Conservation (phyloP, 2,113 vertebrate species). For the Drymodes brunneopygia region DNA sequence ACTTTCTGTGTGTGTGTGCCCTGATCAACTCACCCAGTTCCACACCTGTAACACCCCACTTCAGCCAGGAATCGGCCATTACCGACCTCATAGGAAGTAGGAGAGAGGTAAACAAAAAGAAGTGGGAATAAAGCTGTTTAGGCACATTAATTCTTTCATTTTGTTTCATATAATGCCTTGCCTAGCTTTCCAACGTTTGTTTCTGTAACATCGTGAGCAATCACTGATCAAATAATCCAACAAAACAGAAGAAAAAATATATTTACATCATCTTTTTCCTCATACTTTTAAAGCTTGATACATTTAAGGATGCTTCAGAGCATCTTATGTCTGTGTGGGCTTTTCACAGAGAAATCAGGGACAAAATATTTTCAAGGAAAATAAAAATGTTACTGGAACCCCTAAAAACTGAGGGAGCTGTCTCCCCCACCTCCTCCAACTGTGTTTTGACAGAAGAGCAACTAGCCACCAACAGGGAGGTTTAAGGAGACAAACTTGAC, state of each 20-base stretch:
- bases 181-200: neutral
- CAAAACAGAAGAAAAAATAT: neutral
- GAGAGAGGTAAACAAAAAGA: neutral
- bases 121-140: neutral
- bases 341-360: neutral
- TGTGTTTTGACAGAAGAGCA: neutral
- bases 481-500: neutral
- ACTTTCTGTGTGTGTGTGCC: neutral
- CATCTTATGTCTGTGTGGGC: neutral
- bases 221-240: neutral
- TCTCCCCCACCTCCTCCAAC: neutral
- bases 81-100: neutral
- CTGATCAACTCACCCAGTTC: neutral
- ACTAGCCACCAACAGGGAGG: neutral
- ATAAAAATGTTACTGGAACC: neutral
- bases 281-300: neutral
- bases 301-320: neutral
- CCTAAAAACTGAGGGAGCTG: neutral
- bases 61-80: neutral
- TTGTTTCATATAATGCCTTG: neutral
- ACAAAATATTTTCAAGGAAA: neutral
- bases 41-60: neutral
- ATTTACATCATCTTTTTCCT: neutral
- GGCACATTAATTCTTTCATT: neutral
- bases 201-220: neutral